Evolutionary conservation across 2,113 vertebrate genomes (phyloP).

Genomic region (Eretmochelys imbricata): DNA sequence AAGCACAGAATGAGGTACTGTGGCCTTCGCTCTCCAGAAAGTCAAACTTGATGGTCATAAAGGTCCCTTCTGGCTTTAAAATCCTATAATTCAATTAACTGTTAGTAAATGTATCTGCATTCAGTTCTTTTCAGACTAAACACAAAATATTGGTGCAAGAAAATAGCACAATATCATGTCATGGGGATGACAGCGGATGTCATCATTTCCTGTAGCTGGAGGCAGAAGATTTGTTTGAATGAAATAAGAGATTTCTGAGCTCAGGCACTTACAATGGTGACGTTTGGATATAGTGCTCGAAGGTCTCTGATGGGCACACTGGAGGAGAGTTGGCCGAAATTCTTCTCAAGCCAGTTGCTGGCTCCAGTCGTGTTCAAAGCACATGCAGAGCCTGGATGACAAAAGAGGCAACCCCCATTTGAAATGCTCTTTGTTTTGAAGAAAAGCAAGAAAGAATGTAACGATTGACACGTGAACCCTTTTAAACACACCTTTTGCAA

Average conservation of each 20-base stretch:
- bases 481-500: not conserved
- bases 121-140: not conserved
- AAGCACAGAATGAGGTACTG: not conserved
- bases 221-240: not conserved
- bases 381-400: not conserved
- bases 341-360: not conserved
- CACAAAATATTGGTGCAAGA: not conserved
- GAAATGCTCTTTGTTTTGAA: not conserved
- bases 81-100: not conserved
- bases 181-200: no score
- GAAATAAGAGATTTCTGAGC: not conserved
- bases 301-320: not conserved
- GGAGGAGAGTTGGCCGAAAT: not conserved
- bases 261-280: slow-evolving; percentile 5
- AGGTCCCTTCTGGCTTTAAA: not conserved
- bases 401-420: not conserved
- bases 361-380: not conserved
- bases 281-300: not conserved
- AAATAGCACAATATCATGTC: not conserved
- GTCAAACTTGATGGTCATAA: not conserved
- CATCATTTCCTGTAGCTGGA: not conserved
- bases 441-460: not conserved
- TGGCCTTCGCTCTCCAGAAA: not conserved
- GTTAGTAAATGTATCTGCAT: no score
- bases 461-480: not conserved